Conservation (phyloP, 1,140 invertebrate genomes). For the Galleria mellonella region DNA sequence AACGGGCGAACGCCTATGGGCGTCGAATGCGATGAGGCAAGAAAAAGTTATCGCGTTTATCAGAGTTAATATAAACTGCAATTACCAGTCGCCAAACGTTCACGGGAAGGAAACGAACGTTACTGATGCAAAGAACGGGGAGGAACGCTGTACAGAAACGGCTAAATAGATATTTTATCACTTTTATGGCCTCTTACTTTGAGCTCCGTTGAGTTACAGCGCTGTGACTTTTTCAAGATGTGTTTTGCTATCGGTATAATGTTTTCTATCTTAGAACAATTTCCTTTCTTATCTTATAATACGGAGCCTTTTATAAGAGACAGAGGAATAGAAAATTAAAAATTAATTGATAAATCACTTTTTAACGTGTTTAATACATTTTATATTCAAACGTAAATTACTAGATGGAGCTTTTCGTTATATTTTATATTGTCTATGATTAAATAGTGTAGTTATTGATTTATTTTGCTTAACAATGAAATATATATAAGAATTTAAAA, state of each 20-base stretch:
- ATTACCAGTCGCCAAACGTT: constrained; percentile 51
- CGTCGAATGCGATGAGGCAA: constrained; percentile 12
- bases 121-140: constrained; percentile 27
- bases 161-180: constrained; percentile 71
- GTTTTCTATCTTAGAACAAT: not conserved
- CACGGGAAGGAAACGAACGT: constrained; percentile 45
- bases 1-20: not conserved
- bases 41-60: constrained; percentile 41
- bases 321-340: too few relatives aligned
- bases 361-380: too few relatives aligned
- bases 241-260: not conserved
- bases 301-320: not conserved
- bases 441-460: too few relatives aligned
- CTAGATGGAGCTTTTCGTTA: too few relatives aligned
- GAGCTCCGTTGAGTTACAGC: constrained; percentile 34
- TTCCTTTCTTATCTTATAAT: not conserved
- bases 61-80: constrained; percentile 55
- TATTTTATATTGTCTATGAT: too few relatives aligned
- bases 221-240: not conserved
- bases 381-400: too few relatives aligned
- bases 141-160: constrained; percentile 46
- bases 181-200: constrained; percentile 62
- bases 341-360: too few relatives aligned
- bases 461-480: too few relatives aligned
- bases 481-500: too few relatives aligned